A percentile compares a stretch with the other conserved stretches of the same genome.
Evolutionary conservation across 2,113 vertebrate genomes (phyloP).

Genomic region (Ivindomyrus marchei): DNA sequence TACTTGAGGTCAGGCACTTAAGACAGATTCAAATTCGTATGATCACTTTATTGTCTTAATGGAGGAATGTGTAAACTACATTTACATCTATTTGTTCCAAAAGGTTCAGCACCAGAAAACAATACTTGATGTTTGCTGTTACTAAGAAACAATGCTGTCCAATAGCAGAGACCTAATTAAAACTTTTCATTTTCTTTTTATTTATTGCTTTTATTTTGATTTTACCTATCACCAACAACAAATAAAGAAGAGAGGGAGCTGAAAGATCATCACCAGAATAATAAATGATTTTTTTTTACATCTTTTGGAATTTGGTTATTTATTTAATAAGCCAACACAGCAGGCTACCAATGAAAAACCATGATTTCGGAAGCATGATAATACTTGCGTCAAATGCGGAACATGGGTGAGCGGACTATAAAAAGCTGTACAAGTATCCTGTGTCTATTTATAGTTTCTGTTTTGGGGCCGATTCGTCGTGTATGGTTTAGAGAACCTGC

Average conservation of each 20-base stretch:
- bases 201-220: neutral
- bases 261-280: neutral
- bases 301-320: neutral
- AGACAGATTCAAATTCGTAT: neutral
- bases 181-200: neutral
- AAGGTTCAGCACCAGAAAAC: neutral
- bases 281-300: neutral
- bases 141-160: neutral
- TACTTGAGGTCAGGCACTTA: neutral
- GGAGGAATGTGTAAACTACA: neutral
- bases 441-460: neutral
- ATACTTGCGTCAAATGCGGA: neutral
- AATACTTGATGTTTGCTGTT: neutral
- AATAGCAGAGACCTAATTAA: neutral
- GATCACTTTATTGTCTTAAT: neutral
- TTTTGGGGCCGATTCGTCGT: neutral
- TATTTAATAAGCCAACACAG: neutral
- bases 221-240: neutral
- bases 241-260: neutral
- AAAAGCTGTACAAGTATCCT: neutral
- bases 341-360: neutral
- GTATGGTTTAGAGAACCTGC: neutral
- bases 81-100: neutral
- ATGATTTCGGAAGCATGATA: neutral
- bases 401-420: neutral